Base-by-base conservation (phyloP, 2,113 vertebrate species). In the Gymnorhina tibicen region DNA sequence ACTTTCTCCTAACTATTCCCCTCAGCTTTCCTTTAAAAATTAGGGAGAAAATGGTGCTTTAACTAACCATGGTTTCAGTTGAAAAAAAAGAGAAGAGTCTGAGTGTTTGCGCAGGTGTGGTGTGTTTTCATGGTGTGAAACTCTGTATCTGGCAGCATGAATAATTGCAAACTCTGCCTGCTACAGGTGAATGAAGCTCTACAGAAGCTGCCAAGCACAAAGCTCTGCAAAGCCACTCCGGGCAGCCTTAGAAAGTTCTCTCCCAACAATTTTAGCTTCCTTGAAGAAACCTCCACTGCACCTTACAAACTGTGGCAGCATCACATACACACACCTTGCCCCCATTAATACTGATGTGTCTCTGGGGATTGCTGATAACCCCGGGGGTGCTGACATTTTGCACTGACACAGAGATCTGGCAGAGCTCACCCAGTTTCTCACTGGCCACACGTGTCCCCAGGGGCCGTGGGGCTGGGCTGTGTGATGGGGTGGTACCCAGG, bases 361-460 rank as follows among this genome's bases (percentile, higher is more conserved):
- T 39, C 37, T 12, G n/a, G 47, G 49, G 50, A 8, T 11, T 8
- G 41, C 30, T 32, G 64, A 37, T 7, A 91, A 47, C 60, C 64
- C 63, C 1, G 1, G 12, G 7, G 24, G 11, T 22, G 33, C 63
- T 46, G 39, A 44, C 4, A 3, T 21, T 67, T 55, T 5, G 4
- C 62, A 28, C 16, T 1, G 1, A 63, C 0, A 0, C 0, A 0
- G 13, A 70, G 63, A 41, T 39, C 11, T 2, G 6, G 52, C 52
- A 66, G 21, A n/a, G 49, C 98, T 74, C 95, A 98, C 98, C 98
- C 17, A 82, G 85, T 85, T 97, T 98, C 66, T 98, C 98, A 0
- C 75, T 1, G 1, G 87, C 10, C 6, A 52, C 93, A 63, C 97
- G 98, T 81, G 94, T 68, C 4, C 46, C 93, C 0, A 80, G 96